phyloP scores from a whole-genome alignment of 2,113 vertebrate genomes.

The Rattus rattus region DNA sequence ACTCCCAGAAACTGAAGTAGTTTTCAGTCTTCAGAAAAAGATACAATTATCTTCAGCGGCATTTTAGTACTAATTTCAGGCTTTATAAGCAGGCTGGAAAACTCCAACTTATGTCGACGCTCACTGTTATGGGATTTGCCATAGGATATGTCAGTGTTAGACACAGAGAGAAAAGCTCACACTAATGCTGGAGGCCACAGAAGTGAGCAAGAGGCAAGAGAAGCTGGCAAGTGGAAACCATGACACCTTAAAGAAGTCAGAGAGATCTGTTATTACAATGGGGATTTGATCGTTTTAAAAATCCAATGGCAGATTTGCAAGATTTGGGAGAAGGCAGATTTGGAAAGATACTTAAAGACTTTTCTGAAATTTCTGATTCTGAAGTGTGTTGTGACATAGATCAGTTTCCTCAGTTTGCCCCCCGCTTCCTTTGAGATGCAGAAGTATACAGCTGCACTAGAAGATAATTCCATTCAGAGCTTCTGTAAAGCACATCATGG shows the following conservation, averaged over 20 bases:
- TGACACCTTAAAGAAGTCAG: not conserved
- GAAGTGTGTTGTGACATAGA: fast-evolving
- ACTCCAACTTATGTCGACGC: not conserved
- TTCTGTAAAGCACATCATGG: fast-evolving
- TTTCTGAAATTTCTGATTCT: not conserved
- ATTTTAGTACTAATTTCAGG: conserved; percentile 24
- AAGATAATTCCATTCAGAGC: not conserved
- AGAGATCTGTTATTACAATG: not conserved
- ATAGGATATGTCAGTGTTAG: not conserved
- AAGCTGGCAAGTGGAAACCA: not conserved
- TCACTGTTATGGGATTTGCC: not conserved
- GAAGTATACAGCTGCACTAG: not conserved
- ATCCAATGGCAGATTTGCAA: not conserved
- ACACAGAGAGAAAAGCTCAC: not conserved
- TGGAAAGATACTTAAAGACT: not conserved
- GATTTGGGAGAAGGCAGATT: not conserved
- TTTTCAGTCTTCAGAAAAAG: conserved; percentile 58
- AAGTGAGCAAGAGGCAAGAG: not conserved
- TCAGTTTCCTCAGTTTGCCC: not conserved
- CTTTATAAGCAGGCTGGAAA: not conserved
- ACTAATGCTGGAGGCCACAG: not conserved
- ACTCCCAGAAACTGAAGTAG: conserved; percentile 61
- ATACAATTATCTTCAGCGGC: conserved; percentile 32
- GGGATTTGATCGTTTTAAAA: not conserved
- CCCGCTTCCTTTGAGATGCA: not conserved